Conservation (phyloP, 2,113 vertebrate species). For the Spermophilus dauricus region DNA sequence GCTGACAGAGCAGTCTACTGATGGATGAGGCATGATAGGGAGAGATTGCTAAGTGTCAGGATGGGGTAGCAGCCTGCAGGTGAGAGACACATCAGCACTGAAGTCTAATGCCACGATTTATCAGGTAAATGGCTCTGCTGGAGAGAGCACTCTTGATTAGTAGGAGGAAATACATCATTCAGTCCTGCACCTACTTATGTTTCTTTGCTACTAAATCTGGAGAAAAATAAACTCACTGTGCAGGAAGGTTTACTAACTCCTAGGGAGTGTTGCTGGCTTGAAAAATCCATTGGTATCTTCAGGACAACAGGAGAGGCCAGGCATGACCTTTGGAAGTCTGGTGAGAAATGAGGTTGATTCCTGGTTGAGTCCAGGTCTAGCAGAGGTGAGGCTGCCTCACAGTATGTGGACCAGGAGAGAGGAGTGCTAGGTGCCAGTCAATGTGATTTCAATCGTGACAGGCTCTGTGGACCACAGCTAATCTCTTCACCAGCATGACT, state of each 20-base stretch:
- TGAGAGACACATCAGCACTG: conserved; percentile 46
- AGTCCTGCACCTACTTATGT: conserved; percentile 64
- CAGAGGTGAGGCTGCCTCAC: background rate
- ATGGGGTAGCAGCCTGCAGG: background rate
- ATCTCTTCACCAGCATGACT: background rate
- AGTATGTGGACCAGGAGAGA: background rate
- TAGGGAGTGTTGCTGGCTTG: conserved; percentile 68
- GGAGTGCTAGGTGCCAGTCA: background rate
- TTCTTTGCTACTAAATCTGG: conserved; percentile 57
- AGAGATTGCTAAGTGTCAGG: background rate
- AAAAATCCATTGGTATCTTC: background rate
- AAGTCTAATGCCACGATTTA: conserved; percentile 66
- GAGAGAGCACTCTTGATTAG: conserved; percentile 67
- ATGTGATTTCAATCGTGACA: background rate
- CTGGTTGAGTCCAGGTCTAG: too few species aligned
- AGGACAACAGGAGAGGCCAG: background rate
- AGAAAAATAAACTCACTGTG: conserved; percentile 67
- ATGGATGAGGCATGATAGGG: rapidly evolving
- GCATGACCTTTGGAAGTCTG: background rate
- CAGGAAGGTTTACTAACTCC: conserved; percentile 77
- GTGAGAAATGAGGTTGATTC: background rate
- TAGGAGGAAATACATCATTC: conserved; percentile 48
- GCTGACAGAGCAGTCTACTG: background rate
- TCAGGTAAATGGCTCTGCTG: conserved; percentile 72
- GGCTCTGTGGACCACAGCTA: background rate